Base-by-base conservation (phyloP, 2,113 vertebrate species). In the Callospermophilus lateralis region DNA sequence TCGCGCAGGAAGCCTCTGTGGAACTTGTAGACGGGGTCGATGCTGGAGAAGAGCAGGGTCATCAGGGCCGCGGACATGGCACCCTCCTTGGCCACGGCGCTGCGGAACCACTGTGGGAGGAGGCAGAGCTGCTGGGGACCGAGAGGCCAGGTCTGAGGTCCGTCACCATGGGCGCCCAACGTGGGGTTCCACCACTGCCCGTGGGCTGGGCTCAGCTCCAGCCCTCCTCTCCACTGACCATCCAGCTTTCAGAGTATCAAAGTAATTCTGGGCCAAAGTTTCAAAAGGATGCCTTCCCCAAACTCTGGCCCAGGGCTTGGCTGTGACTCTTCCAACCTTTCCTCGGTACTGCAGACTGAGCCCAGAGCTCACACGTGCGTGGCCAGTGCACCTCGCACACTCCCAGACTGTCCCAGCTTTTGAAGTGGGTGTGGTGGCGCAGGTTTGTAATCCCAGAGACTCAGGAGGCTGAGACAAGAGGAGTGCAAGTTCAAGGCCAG, bases 11-110 rank as follows among this genome's bases (percentile, higher is more conserved):
- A 99, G 84, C 99, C 99, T 90, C 99, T 96, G 92, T 99, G 99
- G 98, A 99, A 99, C 97, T 99, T 99, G 10, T 99, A 99, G 96
- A 99, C 98, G 13, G 99, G 99, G 97, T 99, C 99, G 2, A 99
- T 99, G 98, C 99, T 99, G 96, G 99, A 99, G 98, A 99, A 99
- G 55, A 99, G 99, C 74, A 99, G 98, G 0, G 98, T 99, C 99
- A 99, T 99, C 96, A 99, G 99, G 8, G 98, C 98, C 30, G 99
- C 99, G 0, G 99, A 99, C 99, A 99, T 99, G 84, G 99, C 99
- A 0, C 99, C 99, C 95, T 99, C 99, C 98, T 99, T 99, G 98
- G 99, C 98, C 96, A 99, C 99, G 0, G 99, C 99, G 1, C 99
- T 99, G 96, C 99, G 99, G 97, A 99, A 99, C 99, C 99, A 99